Base-by-base conservation (phyloP, 2,797 vertebrate genomes). In the Pampus argenteus region DNA sequence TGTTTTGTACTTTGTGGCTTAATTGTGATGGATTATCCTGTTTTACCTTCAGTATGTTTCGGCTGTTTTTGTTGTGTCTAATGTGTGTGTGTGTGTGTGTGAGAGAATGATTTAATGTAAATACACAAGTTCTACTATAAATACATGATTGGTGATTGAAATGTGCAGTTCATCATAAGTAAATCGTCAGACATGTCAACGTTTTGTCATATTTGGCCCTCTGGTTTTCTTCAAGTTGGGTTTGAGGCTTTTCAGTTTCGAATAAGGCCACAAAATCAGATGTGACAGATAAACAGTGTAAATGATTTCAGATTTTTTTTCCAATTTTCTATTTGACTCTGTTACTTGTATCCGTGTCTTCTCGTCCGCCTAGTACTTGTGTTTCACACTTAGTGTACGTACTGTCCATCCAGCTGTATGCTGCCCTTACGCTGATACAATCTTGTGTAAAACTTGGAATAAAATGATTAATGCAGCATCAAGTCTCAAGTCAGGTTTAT, bases 381-480 rank as follows among this genome's bases (percentile, higher is more conserved):
- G 26, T 51, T 25, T 1, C 47, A 22, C 11, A 45, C 13, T 9
- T 36, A 4, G 17, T 58, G 26, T 44, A 40, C 17, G 17, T 17
- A 6, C 38, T 40, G 25, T 80, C 55, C 40, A 23, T 29, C 14
- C 36, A 56, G 42, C 42, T 59, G 26, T 71, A 2, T 36, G 28
- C 47, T 78, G 61, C 22, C 65, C 14, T 42, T 8, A 0, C 50
- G 20, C 20, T 68, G 31, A 60, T 52, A 15, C 42, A 54, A 22
- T 68, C 51, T 17, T 59, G 26, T 57, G 55, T 56, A 13, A 3
- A 63, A 3, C 26, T 74, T 78, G 65, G 17, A 86, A 74, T 86
- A 79, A 86, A 86, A 54, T 26, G 13, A 55, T 3, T 55, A 23
- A 5, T 48, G 5, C 15, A 64, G 20, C 1, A 23, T 50, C 1